Evolutionary conservation across 37 sponge, comb jelly and placozoan genomes (phyloP), one percentile per base, ranked within the genome.

Genomic region (Ianthella basta): DNA sequence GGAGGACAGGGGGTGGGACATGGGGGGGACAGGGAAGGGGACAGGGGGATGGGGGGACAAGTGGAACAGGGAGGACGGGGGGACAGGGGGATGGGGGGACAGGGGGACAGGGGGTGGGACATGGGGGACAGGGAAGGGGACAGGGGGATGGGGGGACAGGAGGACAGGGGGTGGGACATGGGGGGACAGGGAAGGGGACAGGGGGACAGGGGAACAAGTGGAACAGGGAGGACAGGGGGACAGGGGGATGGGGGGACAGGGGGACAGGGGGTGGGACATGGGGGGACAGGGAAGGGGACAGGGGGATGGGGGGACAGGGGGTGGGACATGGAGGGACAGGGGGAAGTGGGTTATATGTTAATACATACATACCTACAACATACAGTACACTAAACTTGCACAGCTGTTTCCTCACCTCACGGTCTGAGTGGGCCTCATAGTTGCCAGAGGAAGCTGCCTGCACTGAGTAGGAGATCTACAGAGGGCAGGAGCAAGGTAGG

Each of bases 131-230:
- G n/a, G n/a, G n/a, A n/a, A n/a, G n/a, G n/a, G n/a, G n/a, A n/a
- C n/a, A n/a, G n/a, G n/a, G n/a, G n/a, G 50, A 8, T 8, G 75
- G 25, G 96, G 86, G 13, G 96, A 93, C 59, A 98, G 88, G 33
- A 98, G 88, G 63, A 89, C 24, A 27, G 36, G 35, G 24, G 4
- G 29, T 2, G 64, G 64, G 4, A n/a, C 12, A 8, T 3, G 50
- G 50, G 6, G 50, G 50, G 50, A 8, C 23, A 35, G 32, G 29
- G 30, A 13, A 5, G 2, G 23, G 30, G 23, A 35, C 39, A 24
- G 29, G 72, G 15, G 24, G 64, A 13, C n/a, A n/a, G n/a, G n/a
- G 29, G 64, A 12, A 10, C 13, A 4, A 8, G 50, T 10, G 50
- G 50, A 10, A 8, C 6, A 3, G 29, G 64, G 64, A 4, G 4